phyloP scores from a whole-genome alignment of 2,113 vertebrate genomes.

The Scomber colias region DNA sequence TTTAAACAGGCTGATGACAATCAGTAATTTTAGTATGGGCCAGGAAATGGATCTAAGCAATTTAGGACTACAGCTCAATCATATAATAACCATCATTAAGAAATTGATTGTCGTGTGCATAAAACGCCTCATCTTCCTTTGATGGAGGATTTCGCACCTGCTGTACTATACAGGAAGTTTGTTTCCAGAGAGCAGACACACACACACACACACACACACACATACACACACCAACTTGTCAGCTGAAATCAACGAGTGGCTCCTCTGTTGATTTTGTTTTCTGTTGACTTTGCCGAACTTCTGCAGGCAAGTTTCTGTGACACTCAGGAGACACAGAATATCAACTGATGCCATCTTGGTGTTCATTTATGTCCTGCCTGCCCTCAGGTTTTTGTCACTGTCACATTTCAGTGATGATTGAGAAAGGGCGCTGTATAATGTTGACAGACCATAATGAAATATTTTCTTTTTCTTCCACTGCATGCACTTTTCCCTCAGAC shows the following conservation, averaged over 20 bases:
- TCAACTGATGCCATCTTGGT: constrained; percentile 27
- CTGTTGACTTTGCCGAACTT: constrained; percentile 37
- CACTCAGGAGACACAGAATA: constrained; percentile 17
- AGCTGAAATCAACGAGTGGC: constrained; percentile 39
- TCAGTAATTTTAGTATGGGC: constrained; percentile 17
- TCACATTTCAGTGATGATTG: constrained; percentile 43
- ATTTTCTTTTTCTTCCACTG: constrained; percentile 24
- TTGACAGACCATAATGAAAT: constrained; percentile 23
- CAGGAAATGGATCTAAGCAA: constrained; percentile 50
- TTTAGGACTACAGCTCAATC: constrained; percentile 43
- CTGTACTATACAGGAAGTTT: constrained; percentile 40
- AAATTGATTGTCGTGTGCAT: constrained; percentile 59
- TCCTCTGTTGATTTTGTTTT: constrained; percentile 28
- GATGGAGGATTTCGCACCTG: constrained; percentile 54
- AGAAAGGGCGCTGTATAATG: constrained; percentile 30
- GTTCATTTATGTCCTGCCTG: constrained; percentile 45
- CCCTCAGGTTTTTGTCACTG: constrained; percentile 28
- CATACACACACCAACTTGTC: not conserved
- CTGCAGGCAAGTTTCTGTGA: constrained; percentile 31
- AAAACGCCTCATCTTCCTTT: constrained; percentile 41
- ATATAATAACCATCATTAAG: constrained; percentile 61
- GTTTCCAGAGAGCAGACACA: constrained; percentile 18
- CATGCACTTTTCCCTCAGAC: not conserved
- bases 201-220: not conserved
- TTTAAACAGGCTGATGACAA: constrained; percentile 46